phyloP scores from a whole-genome alignment of 2,888 invertebrate species.

The Mythimna albipuncta region DNA sequence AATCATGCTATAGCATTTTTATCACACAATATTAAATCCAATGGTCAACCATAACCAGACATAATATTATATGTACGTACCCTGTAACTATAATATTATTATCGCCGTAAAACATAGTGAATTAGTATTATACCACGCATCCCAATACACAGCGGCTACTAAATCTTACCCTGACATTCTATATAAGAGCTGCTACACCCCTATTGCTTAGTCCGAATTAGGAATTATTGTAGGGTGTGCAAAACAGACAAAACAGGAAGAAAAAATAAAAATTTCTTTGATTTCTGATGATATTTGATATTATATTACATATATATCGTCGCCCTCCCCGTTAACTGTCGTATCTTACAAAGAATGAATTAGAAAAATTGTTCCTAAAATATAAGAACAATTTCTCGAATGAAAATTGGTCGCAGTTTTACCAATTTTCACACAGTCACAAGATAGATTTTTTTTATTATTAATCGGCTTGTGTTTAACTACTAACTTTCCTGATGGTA shows the following conservation, averaged over 20 bases:
- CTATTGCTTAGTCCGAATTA: constrained; percentile 85
- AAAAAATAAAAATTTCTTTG: background rate
- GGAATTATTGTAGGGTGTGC: constrained; percentile 77
- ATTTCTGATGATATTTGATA: too few relatives aligned
- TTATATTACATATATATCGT: too few relatives aligned
- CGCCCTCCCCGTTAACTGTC: too few relatives aligned
- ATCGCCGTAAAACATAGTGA: constrained; percentile 64
- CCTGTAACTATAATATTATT: constrained; percentile 41
- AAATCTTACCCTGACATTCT: constrained; percentile 87
- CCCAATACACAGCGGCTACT: constrained; percentile 79
- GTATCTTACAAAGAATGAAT: too few relatives aligned
- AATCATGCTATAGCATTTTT: too few relatives aligned
- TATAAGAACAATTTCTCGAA: too few relatives aligned
- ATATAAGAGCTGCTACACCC: constrained; percentile 86
- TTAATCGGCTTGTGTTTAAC: too few relatives aligned
- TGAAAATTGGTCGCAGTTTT: too few relatives aligned
- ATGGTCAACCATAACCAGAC: constrained; percentile 11
- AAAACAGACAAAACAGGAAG: constrained; percentile 60
- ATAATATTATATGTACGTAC: background rate
- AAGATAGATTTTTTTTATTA: too few relatives aligned
- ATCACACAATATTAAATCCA: background rate
- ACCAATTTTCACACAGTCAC: too few relatives aligned
- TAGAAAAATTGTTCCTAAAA: too few relatives aligned
- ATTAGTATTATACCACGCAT: constrained; percentile 71
- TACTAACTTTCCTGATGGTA: too few relatives aligned